These are phyloP conservation scores for Minunthozetes semirufus DNA, from an alignment of 2,888 invertebrate genomes.

Conservation along the genomic window DNA sequence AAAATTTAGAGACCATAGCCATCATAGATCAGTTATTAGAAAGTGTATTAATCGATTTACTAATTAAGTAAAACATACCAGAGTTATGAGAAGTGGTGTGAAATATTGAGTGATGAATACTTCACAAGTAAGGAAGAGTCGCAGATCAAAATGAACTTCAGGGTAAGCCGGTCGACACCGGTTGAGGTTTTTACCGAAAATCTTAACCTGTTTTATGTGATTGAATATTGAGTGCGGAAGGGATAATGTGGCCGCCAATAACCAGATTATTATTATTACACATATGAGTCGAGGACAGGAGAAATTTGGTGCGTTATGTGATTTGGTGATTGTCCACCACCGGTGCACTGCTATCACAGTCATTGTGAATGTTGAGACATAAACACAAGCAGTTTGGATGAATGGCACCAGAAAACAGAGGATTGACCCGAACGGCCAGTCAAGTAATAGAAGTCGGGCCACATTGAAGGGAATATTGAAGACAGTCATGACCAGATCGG, in stretches of 20 bases:
- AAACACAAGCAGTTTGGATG: conserved; percentile 46
- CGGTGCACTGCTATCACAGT: conserved; percentile 32
- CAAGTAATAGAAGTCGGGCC: conserved; percentile 38
- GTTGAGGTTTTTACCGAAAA: too few species aligned
- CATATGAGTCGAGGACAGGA: too few species aligned
- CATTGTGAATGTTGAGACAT: conserved; percentile 33
- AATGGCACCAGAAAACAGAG: conserved; percentile 50
- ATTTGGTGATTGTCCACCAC: not conserved
- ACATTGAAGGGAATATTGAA: conserved; percentile 50
- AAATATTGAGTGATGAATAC: too few species aligned
- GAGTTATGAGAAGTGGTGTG: too few species aligned
- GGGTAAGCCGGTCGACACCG: too few species aligned
- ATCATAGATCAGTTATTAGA: too few species aligned
- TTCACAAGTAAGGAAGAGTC: too few species aligned
- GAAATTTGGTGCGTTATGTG: too few species aligned
- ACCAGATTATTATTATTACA: conserved; percentile 28
- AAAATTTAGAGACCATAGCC: too few species aligned
- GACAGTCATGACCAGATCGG: conserved; percentile 47
- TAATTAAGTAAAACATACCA: too few species aligned
- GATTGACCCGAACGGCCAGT: conserved; percentile 51
- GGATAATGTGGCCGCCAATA: conserved; percentile 37
- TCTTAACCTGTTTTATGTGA: not conserved
- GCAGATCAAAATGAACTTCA: too few species aligned
- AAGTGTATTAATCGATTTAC: too few species aligned
- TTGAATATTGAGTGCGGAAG: conserved; percentile 37